Base-by-base conservation (phyloP, 2,888 invertebrate species). In the Lepeophtheirus nordmannii region DNA sequence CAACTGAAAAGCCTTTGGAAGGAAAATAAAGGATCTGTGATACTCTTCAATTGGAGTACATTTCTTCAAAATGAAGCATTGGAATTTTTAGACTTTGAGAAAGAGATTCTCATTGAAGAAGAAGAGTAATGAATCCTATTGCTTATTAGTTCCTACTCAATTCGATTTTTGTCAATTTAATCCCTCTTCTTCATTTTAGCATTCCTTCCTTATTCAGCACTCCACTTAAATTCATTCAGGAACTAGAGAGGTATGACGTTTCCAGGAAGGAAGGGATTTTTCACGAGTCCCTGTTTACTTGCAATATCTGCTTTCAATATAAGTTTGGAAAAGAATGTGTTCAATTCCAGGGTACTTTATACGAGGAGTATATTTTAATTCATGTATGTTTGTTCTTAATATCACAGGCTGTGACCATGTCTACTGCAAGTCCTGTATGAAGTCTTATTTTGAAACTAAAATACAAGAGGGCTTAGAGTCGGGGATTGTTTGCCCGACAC, bases 361-460 rank as follows among this genome's bases (percentile, higher is more conserved):
- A 5, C 53, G 1, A 5, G 8, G 53, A 46, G 14, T 46, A 46
- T n/a, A 46, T n/a, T 30, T 46, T 17, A 46, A 46, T 46, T 5
- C 17, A 5, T 46, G 2, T n/a, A 46, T n/a, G 2, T 46, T 8
- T 8, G 2, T 46, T 46, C 60, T 23, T 22, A 23, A 30, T 22
- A 1, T 37, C 38, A 17, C 38, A 40, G 62, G 40, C 20, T 62
- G 62, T 62, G 41, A 41, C 3, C 62, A 62, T 23, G 41, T 41
- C n/a, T 62, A 40, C 40, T 62, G 62, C 17, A 62, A 62, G 3
- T n/a, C 11, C n/a, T 62, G 62, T 20, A 62, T 62, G 62, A 39
- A 11, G 5, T 20, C 38, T 12, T 40, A 62, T 20, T 62, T 62
- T 41, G 41, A 38, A 14, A 40, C 39, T 2, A 38, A 41, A 23